These are phyloP conservation scores for Scaptomyza cyrtandrae DNA, from an alignment of 2,888 invertebrate species.

Conservation along the genomic window DNA sequence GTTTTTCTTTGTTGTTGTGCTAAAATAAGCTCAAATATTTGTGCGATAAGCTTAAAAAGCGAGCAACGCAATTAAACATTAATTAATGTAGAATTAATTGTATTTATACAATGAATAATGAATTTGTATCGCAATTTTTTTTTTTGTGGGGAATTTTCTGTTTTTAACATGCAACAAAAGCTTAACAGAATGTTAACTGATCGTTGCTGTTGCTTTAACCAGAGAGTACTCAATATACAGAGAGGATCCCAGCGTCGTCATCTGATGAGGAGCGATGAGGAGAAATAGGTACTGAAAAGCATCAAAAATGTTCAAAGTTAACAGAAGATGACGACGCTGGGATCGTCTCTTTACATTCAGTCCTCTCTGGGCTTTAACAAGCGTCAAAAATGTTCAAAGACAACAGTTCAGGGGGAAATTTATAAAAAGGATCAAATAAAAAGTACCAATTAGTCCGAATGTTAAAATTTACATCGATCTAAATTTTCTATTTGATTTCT, in stretches of 20 bases:
- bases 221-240: too few relatives aligned
- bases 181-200: conserved; percentile 3
- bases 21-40: conserved; percentile 41
- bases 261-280: too few relatives aligned
- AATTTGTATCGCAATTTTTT: neutral
- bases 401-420: neutral
- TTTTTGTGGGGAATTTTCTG: neutral
- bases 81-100: conserved; percentile 7
- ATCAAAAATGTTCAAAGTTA: too few relatives aligned
- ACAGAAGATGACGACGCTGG: too few relatives aligned
- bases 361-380: too few relatives aligned
- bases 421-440: neutral
- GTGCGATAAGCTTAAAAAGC: conserved; percentile 31
- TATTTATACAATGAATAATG: neutral
- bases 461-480: neutral
- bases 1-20: conserved; percentile 26
- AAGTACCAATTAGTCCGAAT: neutral
- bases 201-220: too few relatives aligned
- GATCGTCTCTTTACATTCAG: too few relatives aligned
- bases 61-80: conserved; percentile 22
- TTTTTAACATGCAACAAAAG: neutral
- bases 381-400: neutral
- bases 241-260: too few relatives aligned
- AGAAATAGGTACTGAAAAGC: too few relatives aligned
- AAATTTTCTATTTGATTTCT: neutral